phyloP scores from a whole-genome alignment of 2,888 invertebrate species.

The Listrodromus nycthemerus region DNA sequence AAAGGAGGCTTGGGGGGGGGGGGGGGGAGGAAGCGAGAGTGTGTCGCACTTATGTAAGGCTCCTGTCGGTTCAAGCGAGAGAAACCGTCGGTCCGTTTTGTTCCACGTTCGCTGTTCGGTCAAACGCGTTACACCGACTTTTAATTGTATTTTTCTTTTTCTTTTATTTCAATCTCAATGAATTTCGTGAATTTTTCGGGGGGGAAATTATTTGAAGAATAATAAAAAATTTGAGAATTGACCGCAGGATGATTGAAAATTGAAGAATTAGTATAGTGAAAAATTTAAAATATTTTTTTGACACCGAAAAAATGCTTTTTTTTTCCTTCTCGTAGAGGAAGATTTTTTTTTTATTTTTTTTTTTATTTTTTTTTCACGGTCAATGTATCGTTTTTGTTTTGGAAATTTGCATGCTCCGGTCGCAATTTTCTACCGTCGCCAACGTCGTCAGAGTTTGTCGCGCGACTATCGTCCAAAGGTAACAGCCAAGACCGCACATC shows the following conservation, averaged over 20 bases:
- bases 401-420: neutral
- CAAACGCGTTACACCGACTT: neutral
- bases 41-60: slow-evolving; percentile 10
- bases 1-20: neutral
- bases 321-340: no score
- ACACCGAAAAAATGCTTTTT: no score
- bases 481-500: neutral
- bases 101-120: neutral
- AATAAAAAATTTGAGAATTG: no score
- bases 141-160: neutral
- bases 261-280: no score
- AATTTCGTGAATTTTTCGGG: no score
- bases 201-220: no score
- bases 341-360: no score
- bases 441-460: neutral
- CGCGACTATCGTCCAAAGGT: slow-evolving; percentile 12
- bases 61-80: neutral
- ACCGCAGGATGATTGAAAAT: no score
- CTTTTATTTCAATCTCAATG: neutral
- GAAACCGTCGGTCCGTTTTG: neutral
- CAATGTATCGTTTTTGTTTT: no score
- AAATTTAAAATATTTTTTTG: no score
- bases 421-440: neutral
- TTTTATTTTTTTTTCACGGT: no score
- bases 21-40: slow-evolving; percentile 11